phyloP scores from a whole-genome alignment of 2,113 vertebrate genomes.

The Gasterosteus nipponicus region DNA sequence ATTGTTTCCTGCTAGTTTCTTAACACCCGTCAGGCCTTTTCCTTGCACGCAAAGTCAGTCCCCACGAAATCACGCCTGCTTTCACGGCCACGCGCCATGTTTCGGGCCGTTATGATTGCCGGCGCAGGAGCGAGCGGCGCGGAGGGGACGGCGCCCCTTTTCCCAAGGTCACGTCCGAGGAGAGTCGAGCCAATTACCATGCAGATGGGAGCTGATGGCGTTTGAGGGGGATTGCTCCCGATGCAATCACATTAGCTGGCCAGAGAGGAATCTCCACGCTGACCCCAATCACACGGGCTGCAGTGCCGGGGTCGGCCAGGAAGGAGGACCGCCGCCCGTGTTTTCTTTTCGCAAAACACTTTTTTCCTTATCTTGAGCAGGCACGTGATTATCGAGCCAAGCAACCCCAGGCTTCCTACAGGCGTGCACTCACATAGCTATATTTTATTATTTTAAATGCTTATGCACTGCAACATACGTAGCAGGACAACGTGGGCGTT shows the following conservation, averaged over 20 bases:
- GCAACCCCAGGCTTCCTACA: conserved; percentile 65
- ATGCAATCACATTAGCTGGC: conserved; percentile 97
- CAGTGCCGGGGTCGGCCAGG: conserved; percentile 76
- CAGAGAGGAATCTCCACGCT: conserved; percentile 90
- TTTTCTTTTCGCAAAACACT: conserved; percentile 82
- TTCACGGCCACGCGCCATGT: conserved; percentile 12
- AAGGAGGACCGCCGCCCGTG: conserved; percentile 72
- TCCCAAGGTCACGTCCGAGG: conserved; percentile 93
- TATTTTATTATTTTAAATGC: conserved; percentile 29
- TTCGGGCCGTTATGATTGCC: conserved; percentile 65
- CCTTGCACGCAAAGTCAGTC: conserved; percentile 16
- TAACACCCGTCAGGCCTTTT: conserved; percentile 63
- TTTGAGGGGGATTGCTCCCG: conserved; percentile 97
- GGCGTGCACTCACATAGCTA: conserved; percentile 54
- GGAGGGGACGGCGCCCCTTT: conserved; percentile 88
- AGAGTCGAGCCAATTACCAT: conserved; percentile 96
- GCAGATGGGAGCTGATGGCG: conserved; percentile 95
- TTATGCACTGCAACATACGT: conserved; percentile 38
- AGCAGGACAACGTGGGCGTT: not conserved
- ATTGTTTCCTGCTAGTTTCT: conserved; percentile 60
- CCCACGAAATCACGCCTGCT: conserved; percentile 23
- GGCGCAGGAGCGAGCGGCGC: conserved; percentile 70
- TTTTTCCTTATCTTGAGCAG: conserved; percentile 76
- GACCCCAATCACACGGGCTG: conserved; percentile 93
- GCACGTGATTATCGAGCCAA: conserved; percentile 82